A percentile compares a stretch with the other conserved stretches of the same genome.
Evolutionary conservation across 2,113 vertebrate species (phyloP).

Genomic region (Pardalotus punctatus): DNA sequence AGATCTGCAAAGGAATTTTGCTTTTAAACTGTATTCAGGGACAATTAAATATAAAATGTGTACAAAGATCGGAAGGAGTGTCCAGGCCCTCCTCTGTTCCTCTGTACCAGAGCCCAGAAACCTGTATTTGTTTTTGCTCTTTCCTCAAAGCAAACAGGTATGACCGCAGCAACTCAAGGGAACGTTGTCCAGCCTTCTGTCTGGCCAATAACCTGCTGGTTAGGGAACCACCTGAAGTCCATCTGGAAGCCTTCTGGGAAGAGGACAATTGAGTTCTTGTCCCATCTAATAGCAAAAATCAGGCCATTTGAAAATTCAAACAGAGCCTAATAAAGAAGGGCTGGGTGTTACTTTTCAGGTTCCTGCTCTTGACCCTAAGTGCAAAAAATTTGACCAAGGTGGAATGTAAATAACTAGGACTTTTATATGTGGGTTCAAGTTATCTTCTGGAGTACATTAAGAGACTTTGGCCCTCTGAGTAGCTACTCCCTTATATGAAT

Average conservation of each 20-base stretch:
- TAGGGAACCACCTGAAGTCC: background rate
- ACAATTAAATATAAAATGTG: background rate
- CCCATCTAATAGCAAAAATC: background rate
- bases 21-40: background rate
- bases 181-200: background rate
- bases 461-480: background rate
- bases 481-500: background rate
- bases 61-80: background rate
- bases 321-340: background rate
- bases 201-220: background rate
- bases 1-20: background rate
- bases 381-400: background rate
- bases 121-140: background rate
- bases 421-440: background rate
- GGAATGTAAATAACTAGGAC: constrained; percentile 6
- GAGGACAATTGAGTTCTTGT: background rate
- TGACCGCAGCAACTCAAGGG: background rate
- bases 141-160: background rate
- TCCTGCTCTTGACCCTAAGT: background rate
- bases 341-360: background rate
- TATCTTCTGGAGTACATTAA: background rate
- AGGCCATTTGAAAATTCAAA: background rate
- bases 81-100: background rate
- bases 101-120: background rate
- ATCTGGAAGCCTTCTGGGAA: background rate